A percentile compares a stretch with the other conserved stretches of the same genome.
These are phyloP conservation scores for Eilema sororculum DNA, from an alignment of 2,888 invertebrate genomes.

Conservation along the genomic window DNA sequence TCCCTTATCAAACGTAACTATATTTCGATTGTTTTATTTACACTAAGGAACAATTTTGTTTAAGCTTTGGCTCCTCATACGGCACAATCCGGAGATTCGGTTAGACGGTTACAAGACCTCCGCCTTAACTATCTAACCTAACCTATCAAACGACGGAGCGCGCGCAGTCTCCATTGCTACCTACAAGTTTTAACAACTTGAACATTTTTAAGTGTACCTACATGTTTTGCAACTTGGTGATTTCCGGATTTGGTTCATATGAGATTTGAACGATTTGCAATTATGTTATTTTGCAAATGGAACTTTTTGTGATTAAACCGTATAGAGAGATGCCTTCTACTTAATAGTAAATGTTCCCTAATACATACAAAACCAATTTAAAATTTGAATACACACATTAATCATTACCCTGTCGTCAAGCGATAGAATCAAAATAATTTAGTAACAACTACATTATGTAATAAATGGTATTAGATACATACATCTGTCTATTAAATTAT, in stretches of 20 bases:
- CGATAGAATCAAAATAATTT: slow-evolving; percentile 48
- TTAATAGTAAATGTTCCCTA: slow-evolving; percentile 8
- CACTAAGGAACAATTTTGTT: slow-evolving; percentile 9
- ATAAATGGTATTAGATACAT: slow-evolving; percentile 50
- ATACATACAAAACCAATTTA: slow-evolving; percentile 9
- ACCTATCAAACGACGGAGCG: no score
- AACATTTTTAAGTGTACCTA: no score
- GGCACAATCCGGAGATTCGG: no score
- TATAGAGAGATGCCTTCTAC: neutral
- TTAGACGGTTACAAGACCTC: no score
- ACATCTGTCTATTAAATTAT: slow-evolving; percentile 36
- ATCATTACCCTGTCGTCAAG: slow-evolving; percentile 52
- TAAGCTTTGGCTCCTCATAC: neutral
- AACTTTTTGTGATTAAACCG: neutral
- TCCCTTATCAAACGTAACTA: slow-evolving; percentile 34
- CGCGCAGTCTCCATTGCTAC: no score
- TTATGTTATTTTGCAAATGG: no score
- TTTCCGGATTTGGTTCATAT: no score
- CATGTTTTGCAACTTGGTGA: no score
- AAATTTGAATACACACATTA: slow-evolving; percentile 23
- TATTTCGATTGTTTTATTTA: slow-evolving; percentile 7
- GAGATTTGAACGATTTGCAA: no score
- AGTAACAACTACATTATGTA: slow-evolving; percentile 37
- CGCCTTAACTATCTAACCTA: no score
- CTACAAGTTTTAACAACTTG: no score